Evolutionary conservation across 2,888 invertebrate genomes (phyloP), one percentile per base, ranked within the genome.

Genomic region (Lordiphosa fenestrarum): DNA sequence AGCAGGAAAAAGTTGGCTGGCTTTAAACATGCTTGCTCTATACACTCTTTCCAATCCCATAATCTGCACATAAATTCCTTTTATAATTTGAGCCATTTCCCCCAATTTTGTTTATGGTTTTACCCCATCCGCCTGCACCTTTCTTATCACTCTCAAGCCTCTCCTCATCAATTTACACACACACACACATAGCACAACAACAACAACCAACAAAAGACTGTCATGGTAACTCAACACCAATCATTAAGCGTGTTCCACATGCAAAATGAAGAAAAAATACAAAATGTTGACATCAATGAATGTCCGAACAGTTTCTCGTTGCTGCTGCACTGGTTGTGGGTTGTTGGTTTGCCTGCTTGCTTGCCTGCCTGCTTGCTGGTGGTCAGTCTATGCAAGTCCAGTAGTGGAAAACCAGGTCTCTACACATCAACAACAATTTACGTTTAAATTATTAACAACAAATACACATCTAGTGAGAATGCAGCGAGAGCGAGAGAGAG

Each of bases 251-350:
- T 44, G 60, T 37, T 54, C 44, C 30, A 44, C 36, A 41, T 42
- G 50, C 42, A 21, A 19, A 52, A 41, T 19, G 21, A 41, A 41
- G 25, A 19, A 51, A 33, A 51, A 51, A 50, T 13, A 44, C 30
- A 71, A 71, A 69, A 60, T 67, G 67, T 72, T 65, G 72, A 73
- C 72, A 69, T 70, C 73, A 73, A 70, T 72, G 72, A 69, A 67
- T 69, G 61, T 71, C 49, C 63, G 35, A 44, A 33, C 33, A 33
- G 44, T 44, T 33, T 15, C 44, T 33, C 44, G 37, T 12, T 52
- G 37, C 4, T 54, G 54, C 21, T 48, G 25, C 7, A 36, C 1
- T 58, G 37, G 4, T 51, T n/a, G 63, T 56, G n/a, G 58, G 33
- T 33, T 52, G 40, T 12, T 53, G 54, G 40, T 50, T 37, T 48